phyloP scores from a whole-genome alignment of 1,140 invertebrate genomes.

The Bursaphelenchus mucronatus region DNA sequence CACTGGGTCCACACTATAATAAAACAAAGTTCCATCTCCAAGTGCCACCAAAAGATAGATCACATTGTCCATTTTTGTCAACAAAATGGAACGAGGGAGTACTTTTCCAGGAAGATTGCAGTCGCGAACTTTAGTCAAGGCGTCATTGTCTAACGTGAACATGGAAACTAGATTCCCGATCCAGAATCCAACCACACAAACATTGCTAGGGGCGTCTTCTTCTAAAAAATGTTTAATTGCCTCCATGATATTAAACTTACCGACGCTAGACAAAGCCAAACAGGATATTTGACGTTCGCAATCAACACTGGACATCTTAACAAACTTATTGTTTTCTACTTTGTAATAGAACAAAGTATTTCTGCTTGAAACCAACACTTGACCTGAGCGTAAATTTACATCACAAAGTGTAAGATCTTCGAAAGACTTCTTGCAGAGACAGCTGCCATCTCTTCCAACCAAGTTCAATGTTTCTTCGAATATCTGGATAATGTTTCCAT shows the following conservation, averaged over 20 bases:
- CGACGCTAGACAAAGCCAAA: slow-evolving; percentile 82
- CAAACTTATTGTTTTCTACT: slow-evolving; percentile 69
- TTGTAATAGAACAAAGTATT: slow-evolving; percentile 82
- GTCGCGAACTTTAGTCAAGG: slow-evolving; percentile 73
- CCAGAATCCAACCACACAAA: slow-evolving; percentile 91
- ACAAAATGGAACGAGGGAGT: slow-evolving; percentile 86
- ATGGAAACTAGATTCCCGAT: slow-evolving; percentile 89
- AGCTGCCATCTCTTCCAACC: slow-evolving; percentile 23
- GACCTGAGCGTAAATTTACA: slow-evolving; percentile 70
- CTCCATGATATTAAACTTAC: slow-evolving; percentile 54
- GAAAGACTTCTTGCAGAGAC: slow-evolving; percentile 1
- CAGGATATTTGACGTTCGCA: slow-evolving; percentile 92
- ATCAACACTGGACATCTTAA: slow-evolving; percentile 64
- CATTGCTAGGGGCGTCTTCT: slow-evolving; percentile 67
- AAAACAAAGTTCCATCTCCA: slow-evolving; percentile 95
- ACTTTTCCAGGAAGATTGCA: slow-evolving; percentile 79
- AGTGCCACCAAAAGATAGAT: slow-evolving; percentile 69
- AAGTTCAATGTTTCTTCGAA: slow-evolving; percentile 69
- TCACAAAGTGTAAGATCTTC: slow-evolving; percentile 57
- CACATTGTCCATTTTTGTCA: slow-evolving; percentile 83
- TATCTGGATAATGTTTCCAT: slow-evolving; percentile 78
- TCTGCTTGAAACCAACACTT: slow-evolving; percentile 82
- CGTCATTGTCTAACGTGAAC: slow-evolving; percentile 73
- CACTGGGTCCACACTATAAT: slow-evolving; percentile 69
- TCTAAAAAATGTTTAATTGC: slow-evolving; percentile 57